Conservation (phyloP, 2,113 vertebrate species). For the Archilochus colubris region DNA sequence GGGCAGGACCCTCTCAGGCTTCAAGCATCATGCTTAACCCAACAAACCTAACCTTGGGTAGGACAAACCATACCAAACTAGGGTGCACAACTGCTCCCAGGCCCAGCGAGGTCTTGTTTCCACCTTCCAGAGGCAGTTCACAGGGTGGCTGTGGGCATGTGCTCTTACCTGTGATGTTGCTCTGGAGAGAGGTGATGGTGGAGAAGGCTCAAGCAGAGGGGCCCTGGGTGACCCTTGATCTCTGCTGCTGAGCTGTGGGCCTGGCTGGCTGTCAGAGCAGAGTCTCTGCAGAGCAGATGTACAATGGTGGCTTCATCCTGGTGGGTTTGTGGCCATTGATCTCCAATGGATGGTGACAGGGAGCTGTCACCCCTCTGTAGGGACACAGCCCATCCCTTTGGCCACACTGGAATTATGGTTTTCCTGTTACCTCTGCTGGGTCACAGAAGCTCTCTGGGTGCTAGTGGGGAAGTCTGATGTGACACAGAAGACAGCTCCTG, state of each 20-base stretch:
- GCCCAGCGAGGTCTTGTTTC: not conserved
- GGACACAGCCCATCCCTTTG: not conserved
- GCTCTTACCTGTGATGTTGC: not conserved
- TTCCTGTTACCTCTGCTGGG: not conserved
- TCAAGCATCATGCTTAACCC: rapidly evolving
- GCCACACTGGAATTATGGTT: rapidly evolving
- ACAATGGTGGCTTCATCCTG: not conserved
- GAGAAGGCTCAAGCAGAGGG: not conserved
- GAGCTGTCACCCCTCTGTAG: not conserved
- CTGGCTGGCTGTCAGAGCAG: not conserved
- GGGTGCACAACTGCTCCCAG: not conserved
- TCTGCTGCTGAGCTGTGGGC: not conserved
- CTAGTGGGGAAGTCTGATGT: not conserved
- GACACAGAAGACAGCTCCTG: not conserved
- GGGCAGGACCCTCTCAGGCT: not conserved
- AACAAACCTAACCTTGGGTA: rapidly evolving
- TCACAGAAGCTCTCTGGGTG: not conserved
- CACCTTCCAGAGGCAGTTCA: not conserved
- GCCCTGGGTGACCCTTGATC: not conserved
- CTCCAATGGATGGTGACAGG: not conserved
- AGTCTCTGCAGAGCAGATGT: not conserved
- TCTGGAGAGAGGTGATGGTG: too few relatives aligned
- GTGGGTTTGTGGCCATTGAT: not conserved
- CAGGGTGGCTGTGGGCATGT: not conserved
- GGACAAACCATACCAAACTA: not conserved